A percentile compares a stretch with the other conserved stretches of the same genome.
These are phyloP conservation scores for Lycodopsis pacificus DNA, from an alignment of 2,797 vertebrate genomes.

Conservation along the genomic window DNA sequence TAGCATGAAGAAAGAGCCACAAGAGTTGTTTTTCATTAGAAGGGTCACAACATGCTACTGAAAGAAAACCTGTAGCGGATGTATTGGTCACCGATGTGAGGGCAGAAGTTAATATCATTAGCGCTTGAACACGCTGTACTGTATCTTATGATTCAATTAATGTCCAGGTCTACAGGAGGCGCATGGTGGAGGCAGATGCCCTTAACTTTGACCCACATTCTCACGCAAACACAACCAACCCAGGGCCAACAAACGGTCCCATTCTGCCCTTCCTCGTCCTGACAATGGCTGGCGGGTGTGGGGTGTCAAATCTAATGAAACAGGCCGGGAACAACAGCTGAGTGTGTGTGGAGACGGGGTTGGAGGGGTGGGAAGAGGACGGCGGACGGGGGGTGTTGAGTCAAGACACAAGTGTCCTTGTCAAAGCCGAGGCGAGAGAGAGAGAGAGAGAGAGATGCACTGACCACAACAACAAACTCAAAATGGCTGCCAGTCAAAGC, in stretches of 20 bases:
- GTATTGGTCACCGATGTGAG: neutral
- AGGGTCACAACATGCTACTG: neutral
- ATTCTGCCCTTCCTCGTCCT: slow-evolving; percentile 66
- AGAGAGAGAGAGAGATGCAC: neutral
- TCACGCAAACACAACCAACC: slow-evolving; percentile 44
- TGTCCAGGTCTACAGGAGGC: neutral
- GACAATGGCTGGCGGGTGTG: slow-evolving; percentile 71
- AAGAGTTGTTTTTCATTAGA: neutral
- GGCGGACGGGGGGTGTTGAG: neutral
- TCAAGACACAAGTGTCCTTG: slow-evolving; percentile 76
- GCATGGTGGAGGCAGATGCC: slow-evolving; percentile 49
- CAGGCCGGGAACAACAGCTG: slow-evolving; percentile 70
- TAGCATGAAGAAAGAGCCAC: neutral
- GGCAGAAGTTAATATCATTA: neutral
- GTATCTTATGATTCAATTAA: slow-evolving; percentile 33
- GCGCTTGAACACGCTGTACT: neutral
- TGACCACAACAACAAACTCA: slow-evolving; percentile 33
- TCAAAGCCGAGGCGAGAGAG: slow-evolving; percentile 25
- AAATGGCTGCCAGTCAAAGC: slow-evolving; percentile 57
- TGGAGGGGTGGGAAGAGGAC: neutral
- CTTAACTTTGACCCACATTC: slow-evolving; percentile 60
- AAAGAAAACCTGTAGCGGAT: neutral
- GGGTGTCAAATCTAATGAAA: slow-evolving; percentile 75
- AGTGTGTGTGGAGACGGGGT: slow-evolving; percentile 61
- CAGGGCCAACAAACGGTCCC: slow-evolving; percentile 57